Evolutionary conservation across 2,888 invertebrate genomes (phyloP), one percentile per base, ranked within the genome.

Genomic region (Callyntrura guangdongensis): DNA sequence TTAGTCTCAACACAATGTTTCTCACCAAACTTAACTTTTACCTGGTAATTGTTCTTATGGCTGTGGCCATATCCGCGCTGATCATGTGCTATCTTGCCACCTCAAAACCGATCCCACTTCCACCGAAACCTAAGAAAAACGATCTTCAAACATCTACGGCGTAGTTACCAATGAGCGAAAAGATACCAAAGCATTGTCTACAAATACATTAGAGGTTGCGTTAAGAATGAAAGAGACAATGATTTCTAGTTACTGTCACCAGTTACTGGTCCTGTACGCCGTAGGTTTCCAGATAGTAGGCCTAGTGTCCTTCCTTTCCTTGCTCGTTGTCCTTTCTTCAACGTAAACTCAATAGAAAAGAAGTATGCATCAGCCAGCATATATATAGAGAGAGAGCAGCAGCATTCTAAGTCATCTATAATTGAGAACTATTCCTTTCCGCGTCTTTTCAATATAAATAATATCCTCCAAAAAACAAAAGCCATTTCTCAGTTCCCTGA

Each of bases 11-110:
- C 59, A 89, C 83, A 74, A 49, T 25, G 3, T 89, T 22, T 49
- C 67, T 89, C 14, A 89, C 22, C 0, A 89, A 89, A 74, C 56
- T 83, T 59, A 74, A 89, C 59, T 83, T 89, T 61, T 89, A 83
- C 69, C 25, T 89, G 36, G 69, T 89, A 20, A 83, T 89, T 49
- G 61, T 89, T 11, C 17, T 83, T n/a, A 47, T 45, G 8, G 61
- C 49, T 6, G 53, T 53, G 45, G 22, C 59, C 6, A 49, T 89
- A 22, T 81, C 82, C 20, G 72, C 74, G 4, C 61, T 89, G 14
- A 89, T 89, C 69, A 89, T 89, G 89, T 61, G 74, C 14, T 64
- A 14, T 4, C 82, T 82, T 4, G 47, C 82, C 11, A 64, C 64
- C 4, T 64, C 82, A 2, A 14, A 45, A 12, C 36, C 9, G 6